Percentiles rank a stretch among this genome's conserved stretches.
Conservation (phyloP, 2,888 invertebrate species). For the Scaptodrosophila latifasciaeformis region DNA sequence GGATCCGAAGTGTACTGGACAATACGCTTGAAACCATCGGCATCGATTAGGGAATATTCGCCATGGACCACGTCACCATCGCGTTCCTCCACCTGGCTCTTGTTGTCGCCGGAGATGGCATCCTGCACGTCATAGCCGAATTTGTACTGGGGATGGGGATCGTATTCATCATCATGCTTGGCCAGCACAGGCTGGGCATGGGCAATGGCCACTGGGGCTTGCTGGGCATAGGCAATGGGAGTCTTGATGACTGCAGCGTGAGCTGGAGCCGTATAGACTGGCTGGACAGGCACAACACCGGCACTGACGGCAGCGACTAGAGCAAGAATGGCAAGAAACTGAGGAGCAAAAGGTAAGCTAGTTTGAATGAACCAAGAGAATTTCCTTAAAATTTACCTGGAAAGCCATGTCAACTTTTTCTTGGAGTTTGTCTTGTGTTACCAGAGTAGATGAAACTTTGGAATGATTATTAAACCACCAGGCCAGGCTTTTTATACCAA, state of each 20-base stretch:
- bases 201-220: slow-evolving; percentile 27
- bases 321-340: slow-evolving; percentile 63
- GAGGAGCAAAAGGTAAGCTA: not conserved
- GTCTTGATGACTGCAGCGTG: slow-evolving; percentile 30
- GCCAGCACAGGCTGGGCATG: slow-evolving; percentile 57
- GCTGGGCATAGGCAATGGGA: slow-evolving; percentile 16
- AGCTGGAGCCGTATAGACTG: slow-evolving; percentile 46
- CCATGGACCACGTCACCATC: slow-evolving; percentile 72
- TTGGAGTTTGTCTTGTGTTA: slow-evolving; percentile 10
- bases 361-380: not conserved
- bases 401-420: slow-evolving; percentile 62
- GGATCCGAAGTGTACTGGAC: slow-evolving; percentile 48
- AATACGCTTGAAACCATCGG: slow-evolving; percentile 70
- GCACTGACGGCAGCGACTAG: slow-evolving; percentile 61
- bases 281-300: slow-evolving; percentile 58
- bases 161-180: slow-evolving; percentile 67
- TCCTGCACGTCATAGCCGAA: slow-evolving; percentile 72
- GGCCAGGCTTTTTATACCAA: slow-evolving; percentile 50
- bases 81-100: slow-evolving; percentile 71
- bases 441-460: slow-evolving; percentile 43
- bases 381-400: slow-evolving; percentile 36
- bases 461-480: slow-evolving; percentile 51
- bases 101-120: slow-evolving; percentile 69
- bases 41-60: slow-evolving; percentile 71
- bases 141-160: slow-evolving; percentile 71